A percentile compares a stretch with the other conserved stretches of the same genome.
These are phyloP conservation scores for Halcyon senegalensis DNA, from an alignment of 2,113 vertebrate genomes.

Conservation along the genomic window DNA sequence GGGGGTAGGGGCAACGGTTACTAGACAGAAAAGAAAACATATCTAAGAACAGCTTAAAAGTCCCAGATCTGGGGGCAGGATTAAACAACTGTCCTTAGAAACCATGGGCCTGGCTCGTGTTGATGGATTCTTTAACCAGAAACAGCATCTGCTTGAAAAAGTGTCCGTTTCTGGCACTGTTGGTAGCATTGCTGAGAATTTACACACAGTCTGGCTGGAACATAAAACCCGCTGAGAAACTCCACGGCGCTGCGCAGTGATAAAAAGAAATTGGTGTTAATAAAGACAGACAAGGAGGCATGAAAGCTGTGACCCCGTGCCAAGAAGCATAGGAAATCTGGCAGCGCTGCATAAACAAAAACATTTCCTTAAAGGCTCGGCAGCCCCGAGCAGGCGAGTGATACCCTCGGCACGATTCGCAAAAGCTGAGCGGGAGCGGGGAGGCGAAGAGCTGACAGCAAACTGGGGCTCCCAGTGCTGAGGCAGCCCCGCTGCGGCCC, in stretches of 20 bases:
- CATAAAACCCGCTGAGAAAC: slow-evolving; percentile 63
- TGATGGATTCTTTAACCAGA: slow-evolving; percentile 65
- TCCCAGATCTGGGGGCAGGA: slow-evolving; percentile 12
- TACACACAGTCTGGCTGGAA: slow-evolving; percentile 54
- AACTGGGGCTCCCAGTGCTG: background rate
- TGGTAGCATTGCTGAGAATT: slow-evolving; percentile 59
- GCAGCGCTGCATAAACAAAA: slow-evolving; percentile 70
- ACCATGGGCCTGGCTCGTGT: slow-evolving; percentile 18
- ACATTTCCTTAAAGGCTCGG: slow-evolving; percentile 66
- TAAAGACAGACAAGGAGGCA: slow-evolving; percentile 48
- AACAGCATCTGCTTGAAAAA: slow-evolving; percentile 61
- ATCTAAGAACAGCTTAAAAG: background rate
- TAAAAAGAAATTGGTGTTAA: slow-evolving; percentile 59
- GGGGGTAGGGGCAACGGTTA: background rate
- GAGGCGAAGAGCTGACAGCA: background rate
- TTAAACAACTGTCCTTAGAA: slow-evolving; percentile 40
- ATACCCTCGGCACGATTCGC: background rate
- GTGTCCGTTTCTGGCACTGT: slow-evolving; percentile 31
- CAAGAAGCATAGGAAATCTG: slow-evolving; percentile 73
- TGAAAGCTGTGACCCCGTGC: slow-evolving; percentile 54
- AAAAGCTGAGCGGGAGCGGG: background rate
- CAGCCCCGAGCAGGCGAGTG: background rate
- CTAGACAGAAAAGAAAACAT: slow-evolving; percentile 3
- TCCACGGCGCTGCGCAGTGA: background rate
- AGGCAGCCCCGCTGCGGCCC: background rate